A percentile compares a stretch with the other conserved stretches of the same genome.
Evolutionary conservation across 1,140 invertebrate species (phyloP).

Genomic region (Nymphalis io): DNA sequence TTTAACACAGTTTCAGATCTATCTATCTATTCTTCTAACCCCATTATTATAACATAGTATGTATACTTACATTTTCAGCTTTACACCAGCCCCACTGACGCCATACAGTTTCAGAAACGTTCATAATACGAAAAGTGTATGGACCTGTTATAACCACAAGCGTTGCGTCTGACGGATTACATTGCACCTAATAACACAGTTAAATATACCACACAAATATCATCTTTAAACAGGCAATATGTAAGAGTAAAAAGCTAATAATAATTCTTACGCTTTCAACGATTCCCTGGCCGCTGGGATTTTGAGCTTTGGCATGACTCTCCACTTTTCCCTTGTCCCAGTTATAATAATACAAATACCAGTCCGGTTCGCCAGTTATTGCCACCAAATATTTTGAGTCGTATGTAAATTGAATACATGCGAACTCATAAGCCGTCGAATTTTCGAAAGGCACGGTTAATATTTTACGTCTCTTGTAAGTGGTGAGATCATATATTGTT

Average conservation of each 20-base stretch:
- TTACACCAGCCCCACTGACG: constrained; percentile 91
- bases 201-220: background rate
- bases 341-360: constrained; percentile 89
- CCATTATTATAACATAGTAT: constrained; percentile 8
- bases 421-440: constrained; percentile 82
- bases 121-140: constrained; percentile 88
- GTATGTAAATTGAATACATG: constrained; percentile 87
- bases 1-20: too few species aligned
- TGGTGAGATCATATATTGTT: constrained; percentile 84
- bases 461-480: constrained; percentile 83
- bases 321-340: constrained; percentile 93
- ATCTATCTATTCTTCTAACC: too few species aligned
- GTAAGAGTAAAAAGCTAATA: background rate
- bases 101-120: constrained; percentile 89
- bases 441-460: constrained; percentile 82
- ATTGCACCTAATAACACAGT: constrained; percentile 64
- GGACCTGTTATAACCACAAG: constrained; percentile 88
- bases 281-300: constrained; percentile 81
- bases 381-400: constrained; percentile 90
- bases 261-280: constrained; percentile 68
- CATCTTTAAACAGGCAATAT: background rate
- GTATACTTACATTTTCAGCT: constrained; percentile 85
- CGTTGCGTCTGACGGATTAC: constrained; percentile 88
- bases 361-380: constrained; percentile 90
- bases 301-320: constrained; percentile 86